These are phyloP conservation scores for Poecilus cupreus DNA, from an alignment of 2,888 invertebrate species.

Conservation along the genomic window DNA sequence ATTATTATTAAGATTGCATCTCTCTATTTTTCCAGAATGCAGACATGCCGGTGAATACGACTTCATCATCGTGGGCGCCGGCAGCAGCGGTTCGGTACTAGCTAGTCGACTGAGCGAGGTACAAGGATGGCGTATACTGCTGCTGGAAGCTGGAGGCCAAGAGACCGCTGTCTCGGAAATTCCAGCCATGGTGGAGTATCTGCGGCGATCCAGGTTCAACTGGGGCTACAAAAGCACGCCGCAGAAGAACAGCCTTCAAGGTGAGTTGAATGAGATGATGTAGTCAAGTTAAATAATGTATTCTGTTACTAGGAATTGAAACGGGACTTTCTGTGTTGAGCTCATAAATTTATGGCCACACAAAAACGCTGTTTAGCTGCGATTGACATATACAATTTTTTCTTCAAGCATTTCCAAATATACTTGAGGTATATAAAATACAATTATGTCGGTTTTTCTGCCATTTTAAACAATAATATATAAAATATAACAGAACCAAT, in stretches of 20 bases:
- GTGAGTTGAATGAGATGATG: neutral
- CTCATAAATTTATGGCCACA: no score
- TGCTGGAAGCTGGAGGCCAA: constrained; percentile 35
- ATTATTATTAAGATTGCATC: neutral
- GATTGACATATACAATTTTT: no score
- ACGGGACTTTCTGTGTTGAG: no score
- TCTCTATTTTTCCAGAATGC: constrained; percentile 3
- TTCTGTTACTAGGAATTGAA: no score
- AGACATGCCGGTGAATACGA: constrained; percentile 71
- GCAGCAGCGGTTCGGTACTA: constrained; percentile 67
- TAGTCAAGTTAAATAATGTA: neutral
- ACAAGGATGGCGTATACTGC: neutral
- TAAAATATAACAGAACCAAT: no score
- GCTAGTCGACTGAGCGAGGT: constrained; percentile 18
- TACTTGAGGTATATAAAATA: no score
- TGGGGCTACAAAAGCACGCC: constrained; percentile 23
- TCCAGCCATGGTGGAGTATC: constrained; percentile 7
- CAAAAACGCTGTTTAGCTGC: no score
- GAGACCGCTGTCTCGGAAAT: neutral
- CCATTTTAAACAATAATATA: no score
- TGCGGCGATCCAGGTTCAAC: neutral
- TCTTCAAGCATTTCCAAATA: no score
- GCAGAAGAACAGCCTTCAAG: constrained; percentile 15
- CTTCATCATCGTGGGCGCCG: constrained; percentile 77
- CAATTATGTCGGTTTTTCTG: no score